Conservation (phyloP, 2,888 invertebrate genomes). For the Thecocarcelia acutangulata region DNA sequence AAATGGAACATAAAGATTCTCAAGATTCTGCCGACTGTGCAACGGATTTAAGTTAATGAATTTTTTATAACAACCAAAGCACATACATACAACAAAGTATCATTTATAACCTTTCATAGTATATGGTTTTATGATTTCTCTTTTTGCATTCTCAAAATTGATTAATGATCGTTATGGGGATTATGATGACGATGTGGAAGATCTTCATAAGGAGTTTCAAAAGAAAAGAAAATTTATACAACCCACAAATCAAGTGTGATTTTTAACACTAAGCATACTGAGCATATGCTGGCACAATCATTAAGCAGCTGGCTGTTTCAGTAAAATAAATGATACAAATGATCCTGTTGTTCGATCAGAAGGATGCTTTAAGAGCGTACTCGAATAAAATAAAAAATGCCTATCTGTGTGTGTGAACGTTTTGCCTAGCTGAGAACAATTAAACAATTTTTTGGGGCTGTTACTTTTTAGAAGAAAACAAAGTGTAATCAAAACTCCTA, state of each 20-base stretch:
- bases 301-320: slow-evolving; percentile 56
- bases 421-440: background rate
- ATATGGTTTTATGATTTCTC: slow-evolving; percentile 2
- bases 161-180: slow-evolving; percentile 63
- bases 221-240: slow-evolving; percentile 14
- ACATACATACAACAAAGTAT: slow-evolving; percentile 59
- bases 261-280: slow-evolving; percentile 59
- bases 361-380: slow-evolving; percentile 28
- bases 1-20: slow-evolving; percentile 20
- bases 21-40: background rate
- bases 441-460: slow-evolving; percentile 32
- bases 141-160: slow-evolving; percentile 56
- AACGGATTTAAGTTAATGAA: slow-evolving; percentile 48
- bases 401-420: no score
- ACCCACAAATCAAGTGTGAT: slow-evolving; percentile 61
- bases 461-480: slow-evolving; percentile 52
- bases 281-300: slow-evolving; percentile 34
- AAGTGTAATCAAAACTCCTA: slow-evolving; percentile 64
- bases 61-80: slow-evolving; percentile 60
- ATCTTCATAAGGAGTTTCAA: slow-evolving; percentile 12
- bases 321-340: background rate
- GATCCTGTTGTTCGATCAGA: slow-evolving; percentile 44
- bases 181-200: slow-evolving; percentile 24
- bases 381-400: no score
- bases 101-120: slow-evolving; percentile 61